A percentile compares a stretch with the other conserved stretches of the same genome.
phyloP scores from a whole-genome alignment of 2,797 vertebrate species.

The Galaxias olidus region DNA sequence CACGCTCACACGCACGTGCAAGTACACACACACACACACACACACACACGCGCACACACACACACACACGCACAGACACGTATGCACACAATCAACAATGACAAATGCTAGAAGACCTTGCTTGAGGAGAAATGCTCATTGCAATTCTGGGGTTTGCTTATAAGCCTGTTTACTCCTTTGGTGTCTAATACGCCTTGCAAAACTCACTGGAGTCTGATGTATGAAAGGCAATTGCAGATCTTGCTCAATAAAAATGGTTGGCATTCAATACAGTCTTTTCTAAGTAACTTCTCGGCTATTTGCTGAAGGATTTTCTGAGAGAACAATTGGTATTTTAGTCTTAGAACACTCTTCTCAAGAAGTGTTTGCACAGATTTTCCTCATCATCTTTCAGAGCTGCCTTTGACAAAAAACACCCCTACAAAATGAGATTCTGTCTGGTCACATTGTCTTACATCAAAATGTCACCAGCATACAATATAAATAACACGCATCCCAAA shows the following conservation, averaged over 20 bases:
- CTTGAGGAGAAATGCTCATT: no score
- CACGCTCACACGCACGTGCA: conserved; percentile 26
- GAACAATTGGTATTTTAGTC: conserved; percentile 72
- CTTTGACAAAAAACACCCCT: conserved; percentile 73
- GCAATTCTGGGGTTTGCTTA: not conserved
- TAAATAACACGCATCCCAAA: conserved; percentile 72
- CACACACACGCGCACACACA: conserved; percentile 1
- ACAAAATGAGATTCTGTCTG: conserved; percentile 73
- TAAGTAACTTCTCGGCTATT: not conserved
- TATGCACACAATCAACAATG: conserved; percentile 8
- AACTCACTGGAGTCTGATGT: not conserved
- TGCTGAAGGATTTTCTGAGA: conserved; percentile 58
- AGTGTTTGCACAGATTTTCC: conserved; percentile 75
- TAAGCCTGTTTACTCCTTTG: not conserved
- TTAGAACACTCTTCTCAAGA: conserved; percentile 73
- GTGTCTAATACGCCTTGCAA: not conserved
- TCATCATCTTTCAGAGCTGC: conserved; percentile 69
- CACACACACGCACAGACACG: conserved; percentile 36
- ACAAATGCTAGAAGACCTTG: conserved; percentile 5
- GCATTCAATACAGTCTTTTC: not conserved
- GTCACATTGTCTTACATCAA: conserved; percentile 72
- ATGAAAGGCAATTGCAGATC: not conserved
- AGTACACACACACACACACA: conserved; percentile 18
- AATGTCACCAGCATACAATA: conserved; percentile 70
- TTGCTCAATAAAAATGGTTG: not conserved